Percentiles rank a stretch among this genome's conserved stretches.
phyloP scores from a whole-genome alignment of 2,888 invertebrate species.

The Hyalella azteca region DNA sequence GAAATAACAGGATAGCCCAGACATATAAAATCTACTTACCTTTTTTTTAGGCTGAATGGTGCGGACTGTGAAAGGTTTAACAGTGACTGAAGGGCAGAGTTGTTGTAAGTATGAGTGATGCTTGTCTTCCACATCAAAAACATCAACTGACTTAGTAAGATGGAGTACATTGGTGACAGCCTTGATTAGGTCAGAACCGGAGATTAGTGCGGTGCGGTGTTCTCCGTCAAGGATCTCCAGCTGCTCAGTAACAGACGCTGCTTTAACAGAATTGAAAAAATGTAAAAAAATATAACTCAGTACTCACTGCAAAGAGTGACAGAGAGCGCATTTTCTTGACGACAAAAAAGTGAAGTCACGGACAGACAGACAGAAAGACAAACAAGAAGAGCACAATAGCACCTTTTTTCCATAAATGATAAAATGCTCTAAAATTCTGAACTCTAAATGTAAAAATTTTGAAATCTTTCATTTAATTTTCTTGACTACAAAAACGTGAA shows the following conservation, averaged over 20 bases:
- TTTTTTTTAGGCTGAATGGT: constrained; percentile 62
- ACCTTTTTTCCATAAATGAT: too few relatives aligned
- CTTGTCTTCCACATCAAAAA: constrained; percentile 85
- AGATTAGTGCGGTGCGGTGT: constrained; percentile 69
- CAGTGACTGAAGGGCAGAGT: constrained; percentile 71
- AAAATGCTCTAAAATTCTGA: too few relatives aligned
- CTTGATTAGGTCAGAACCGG: constrained; percentile 86
- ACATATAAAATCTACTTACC: constrained; percentile 59
- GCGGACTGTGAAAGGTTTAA: constrained; percentile 66
- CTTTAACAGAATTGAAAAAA: background rate
- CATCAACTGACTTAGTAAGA: constrained; percentile 80
- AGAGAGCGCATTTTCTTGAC: too few relatives aligned
- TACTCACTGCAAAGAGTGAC: too few relatives aligned
- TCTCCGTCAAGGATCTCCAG: constrained; percentile 33
- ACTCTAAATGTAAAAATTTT: background rate
- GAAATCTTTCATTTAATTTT: background rate
- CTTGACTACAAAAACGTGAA: too few relatives aligned
- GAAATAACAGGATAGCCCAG: too few relatives aligned
- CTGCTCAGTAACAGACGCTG: background rate
- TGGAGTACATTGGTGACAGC: constrained; percentile 84
- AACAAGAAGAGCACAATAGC: too few relatives aligned
- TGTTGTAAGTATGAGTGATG: constrained; percentile 69
- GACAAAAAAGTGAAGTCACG: too few relatives aligned
- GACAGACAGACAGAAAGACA: too few relatives aligned
- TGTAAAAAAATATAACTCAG: too few relatives aligned